Evolutionary conservation across 1,140 invertebrate species (phyloP).

Genomic region (Drosophila parvula): DNA sequence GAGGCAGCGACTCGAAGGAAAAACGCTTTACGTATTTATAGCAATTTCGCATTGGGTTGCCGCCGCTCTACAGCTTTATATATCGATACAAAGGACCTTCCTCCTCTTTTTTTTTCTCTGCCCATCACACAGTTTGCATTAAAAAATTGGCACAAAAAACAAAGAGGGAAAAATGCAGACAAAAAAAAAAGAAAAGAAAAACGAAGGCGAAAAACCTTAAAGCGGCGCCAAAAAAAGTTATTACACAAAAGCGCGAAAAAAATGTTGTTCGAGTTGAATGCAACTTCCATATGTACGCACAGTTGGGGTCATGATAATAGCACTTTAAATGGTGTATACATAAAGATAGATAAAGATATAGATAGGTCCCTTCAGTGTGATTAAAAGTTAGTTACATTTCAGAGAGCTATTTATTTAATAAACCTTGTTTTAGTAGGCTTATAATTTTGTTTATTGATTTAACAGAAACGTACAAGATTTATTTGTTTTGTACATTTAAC

Average conservation of each 20-base stretch:
- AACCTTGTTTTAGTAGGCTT: too few species aligned
- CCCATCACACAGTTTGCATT: constrained; percentile 54
- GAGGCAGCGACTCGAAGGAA: constrained; percentile 58
- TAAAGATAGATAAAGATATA: too few species aligned
- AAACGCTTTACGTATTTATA: constrained; percentile 74
- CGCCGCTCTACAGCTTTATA: constrained; percentile 42
- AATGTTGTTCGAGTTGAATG: constrained; percentile 66
- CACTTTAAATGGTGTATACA: neutral
- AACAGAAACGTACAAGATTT: too few species aligned
- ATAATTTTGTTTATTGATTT: too few species aligned
- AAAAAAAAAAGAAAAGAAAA: constrained; percentile 17
- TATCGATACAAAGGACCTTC: constrained; percentile 63
- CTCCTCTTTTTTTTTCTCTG: neutral
- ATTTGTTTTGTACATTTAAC: too few species aligned
- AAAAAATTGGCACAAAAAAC: constrained; percentile 68
- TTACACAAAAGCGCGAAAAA: constrained; percentile 73
- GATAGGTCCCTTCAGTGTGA: too few species aligned
- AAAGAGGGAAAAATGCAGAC: constrained; percentile 49
- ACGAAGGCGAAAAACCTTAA: constrained; percentile 22
- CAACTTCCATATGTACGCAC: constrained; percentile 55
- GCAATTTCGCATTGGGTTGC: constrained; percentile 48
- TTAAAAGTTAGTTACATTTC: too few species aligned
- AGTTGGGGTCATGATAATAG: neutral
- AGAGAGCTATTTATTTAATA: too few species aligned
- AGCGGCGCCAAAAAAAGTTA: constrained; percentile 63